Evolutionary conservation across 1,140 invertebrate species (phyloP).

Genomic region (Cotesia vestalis): DNA sequence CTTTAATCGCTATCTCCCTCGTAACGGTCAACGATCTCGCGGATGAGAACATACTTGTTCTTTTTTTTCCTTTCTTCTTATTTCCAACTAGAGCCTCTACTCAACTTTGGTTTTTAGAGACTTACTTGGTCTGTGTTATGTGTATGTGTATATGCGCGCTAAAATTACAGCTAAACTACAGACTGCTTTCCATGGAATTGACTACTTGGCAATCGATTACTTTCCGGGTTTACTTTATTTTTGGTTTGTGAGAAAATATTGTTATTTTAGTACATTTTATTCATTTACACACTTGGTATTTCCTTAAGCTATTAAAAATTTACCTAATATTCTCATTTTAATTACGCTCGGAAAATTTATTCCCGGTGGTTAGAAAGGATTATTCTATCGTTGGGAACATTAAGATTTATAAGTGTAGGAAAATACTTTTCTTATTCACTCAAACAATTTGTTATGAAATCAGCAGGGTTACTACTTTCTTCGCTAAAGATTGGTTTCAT

Average conservation of each 20-base stretch:
- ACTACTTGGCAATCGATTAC: no score
- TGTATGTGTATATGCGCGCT: no score
- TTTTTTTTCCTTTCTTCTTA: constrained; percentile 12
- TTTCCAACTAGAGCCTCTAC: not conserved
- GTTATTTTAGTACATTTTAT: not conserved
- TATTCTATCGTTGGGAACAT: not conserved
- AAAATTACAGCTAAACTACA: no score
- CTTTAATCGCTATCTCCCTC: constrained; percentile 44
- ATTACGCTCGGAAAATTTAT: not conserved
- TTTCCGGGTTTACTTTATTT: no score
- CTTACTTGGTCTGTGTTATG: no score
- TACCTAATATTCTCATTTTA: constrained; percentile 10
- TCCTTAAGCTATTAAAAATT: not conserved
- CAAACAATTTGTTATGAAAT: constrained; percentile 11
- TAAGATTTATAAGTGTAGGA: not conserved
- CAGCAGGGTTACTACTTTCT: no score
- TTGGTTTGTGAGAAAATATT: not conserved
- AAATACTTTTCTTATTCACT: not conserved
- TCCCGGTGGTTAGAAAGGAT: not conserved
- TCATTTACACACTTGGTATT: constrained; percentile 22
- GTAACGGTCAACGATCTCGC: constrained; percentile 62
- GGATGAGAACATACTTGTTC: constrained; percentile 35
- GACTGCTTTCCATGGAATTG: no score
- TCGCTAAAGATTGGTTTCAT: no score
- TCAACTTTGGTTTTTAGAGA: no score